Evolutionary conservation across 2,113 vertebrate species (phyloP).

Genomic region (Oreotrochilus melanogaster): DNA sequence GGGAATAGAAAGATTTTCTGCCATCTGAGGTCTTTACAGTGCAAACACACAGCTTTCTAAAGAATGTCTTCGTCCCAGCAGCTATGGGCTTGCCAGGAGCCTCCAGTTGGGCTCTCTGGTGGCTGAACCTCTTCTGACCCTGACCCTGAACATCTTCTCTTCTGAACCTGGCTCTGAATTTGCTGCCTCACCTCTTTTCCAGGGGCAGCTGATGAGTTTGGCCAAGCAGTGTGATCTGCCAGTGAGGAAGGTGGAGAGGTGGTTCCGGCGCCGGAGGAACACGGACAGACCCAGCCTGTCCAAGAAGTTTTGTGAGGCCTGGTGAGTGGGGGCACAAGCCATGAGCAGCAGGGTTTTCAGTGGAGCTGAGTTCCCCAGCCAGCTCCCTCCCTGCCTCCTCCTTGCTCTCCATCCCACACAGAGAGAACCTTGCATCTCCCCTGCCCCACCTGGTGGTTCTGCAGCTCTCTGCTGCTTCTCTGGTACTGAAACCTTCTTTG

Average conservation of each 20-base stretch:
- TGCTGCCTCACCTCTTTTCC: neutral
- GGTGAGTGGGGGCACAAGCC: constrained; percentile 74
- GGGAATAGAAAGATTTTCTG: neutral
- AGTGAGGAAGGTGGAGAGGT: constrained; percentile 81
- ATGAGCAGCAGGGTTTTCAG: neutral
- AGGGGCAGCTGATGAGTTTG: constrained; percentile 72
- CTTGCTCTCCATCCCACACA: neutral
- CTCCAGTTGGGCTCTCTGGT: neutral
- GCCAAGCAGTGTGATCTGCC: constrained; percentile 84
- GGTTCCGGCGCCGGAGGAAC: constrained; percentile 87
- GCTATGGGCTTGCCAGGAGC: neutral
- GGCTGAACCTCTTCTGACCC: neutral
- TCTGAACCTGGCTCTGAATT: neutral
- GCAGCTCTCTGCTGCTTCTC: neutral
- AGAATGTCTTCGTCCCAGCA: neutral
- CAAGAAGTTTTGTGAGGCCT: constrained; percentile 92
- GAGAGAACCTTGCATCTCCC: neutral
- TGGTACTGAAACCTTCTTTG: neutral
- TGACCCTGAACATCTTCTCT: too few relatives aligned
- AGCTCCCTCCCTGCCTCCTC: neutral
- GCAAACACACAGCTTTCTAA: neutral
- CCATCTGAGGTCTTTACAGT: neutral
- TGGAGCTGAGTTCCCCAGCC: fast-evolving
- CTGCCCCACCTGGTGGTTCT: neutral
- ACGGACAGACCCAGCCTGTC: constrained; percentile 84